phyloP scores from a whole-genome alignment of 37 sponge, comb jelly and placozoan species.

The Crambe crambe region DNA sequence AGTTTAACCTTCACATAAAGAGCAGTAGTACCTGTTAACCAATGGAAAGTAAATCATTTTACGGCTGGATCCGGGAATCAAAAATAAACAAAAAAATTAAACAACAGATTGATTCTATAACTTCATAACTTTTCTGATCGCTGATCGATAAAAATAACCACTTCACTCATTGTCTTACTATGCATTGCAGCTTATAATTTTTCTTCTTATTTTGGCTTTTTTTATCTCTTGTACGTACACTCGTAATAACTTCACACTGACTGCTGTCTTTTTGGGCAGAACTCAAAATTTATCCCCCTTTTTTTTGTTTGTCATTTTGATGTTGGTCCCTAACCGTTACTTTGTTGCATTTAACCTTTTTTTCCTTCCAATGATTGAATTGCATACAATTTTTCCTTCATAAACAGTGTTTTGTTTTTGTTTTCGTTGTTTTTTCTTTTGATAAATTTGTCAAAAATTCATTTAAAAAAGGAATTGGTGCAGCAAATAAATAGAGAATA shows the following conservation, averaged over 20 bases:
- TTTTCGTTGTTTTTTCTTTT: background rate
- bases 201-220: background rate
- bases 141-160: slow-evolving; percentile 12
- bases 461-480: no score
- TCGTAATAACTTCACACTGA: no score
- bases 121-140: background rate
- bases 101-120: background rate
- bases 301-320: no score
- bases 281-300: no score
- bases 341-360: no score
- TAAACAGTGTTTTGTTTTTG: background rate
- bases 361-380: no score
- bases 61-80: slow-evolving; percentile 5
- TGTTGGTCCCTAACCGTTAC: no score
- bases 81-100: background rate
- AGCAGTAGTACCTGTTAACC: background rate
- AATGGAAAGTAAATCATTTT: background rate
- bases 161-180: no score
- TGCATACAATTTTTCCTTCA: no score
- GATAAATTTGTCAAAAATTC: background rate
- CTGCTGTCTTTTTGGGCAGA: no score
- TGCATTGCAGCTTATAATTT: background rate
- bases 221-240: background rate
- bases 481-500: no score
- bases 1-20: background rate